Base-by-base conservation (phyloP, 2,888 invertebrate genomes). In the Papilio demoleus region DNA sequence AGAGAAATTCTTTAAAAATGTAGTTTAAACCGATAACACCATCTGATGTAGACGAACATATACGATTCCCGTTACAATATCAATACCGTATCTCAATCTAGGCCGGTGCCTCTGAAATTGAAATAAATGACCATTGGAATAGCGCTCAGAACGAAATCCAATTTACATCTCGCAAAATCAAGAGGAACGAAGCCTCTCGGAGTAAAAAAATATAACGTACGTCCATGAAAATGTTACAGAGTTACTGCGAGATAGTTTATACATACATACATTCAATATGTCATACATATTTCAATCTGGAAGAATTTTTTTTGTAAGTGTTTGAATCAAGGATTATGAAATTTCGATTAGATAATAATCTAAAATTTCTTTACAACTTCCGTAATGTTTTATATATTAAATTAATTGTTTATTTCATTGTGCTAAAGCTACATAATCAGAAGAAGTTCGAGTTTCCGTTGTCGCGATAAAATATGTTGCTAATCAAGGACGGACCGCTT, bases 91-190 rank as follows among this genome's bases (percentile, higher is more conserved):
- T 82, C 83, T 83, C 82, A 82, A 77, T 79, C 76, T 77, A 77
- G 72, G 75, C 76, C 74, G 53, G 42, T 61, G 40, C 22, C 61
- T 56, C 53, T 61, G 42, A 80, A 85, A 88, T 88, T 86, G 86
- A 88, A 87, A 88, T 86, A 88, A 88, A 88, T 83, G 87, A 85
- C 80, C 81, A 75, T 77, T 75, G 78, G 80, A 85, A 84, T 84
- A 85, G 87, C 85, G 85, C 85, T 84, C 85, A 82, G 84, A 83
- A 83, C 83, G 84, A 82, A 85, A 86, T 85, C 83, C 84, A 86
- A 87, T 87, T 86, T 86, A 80, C 80, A 79, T 81, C 75, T 83
- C 77, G 81, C 81, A 85, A 84, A 86, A 85, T 85, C 84, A 85
- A 84, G 81, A 86, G 83, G 82, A 61, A 42, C 40, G 40, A 53